Evolutionary conservation across 2,888 invertebrate species (phyloP).

Genomic region (Megalurothrips usitatus): DNA sequence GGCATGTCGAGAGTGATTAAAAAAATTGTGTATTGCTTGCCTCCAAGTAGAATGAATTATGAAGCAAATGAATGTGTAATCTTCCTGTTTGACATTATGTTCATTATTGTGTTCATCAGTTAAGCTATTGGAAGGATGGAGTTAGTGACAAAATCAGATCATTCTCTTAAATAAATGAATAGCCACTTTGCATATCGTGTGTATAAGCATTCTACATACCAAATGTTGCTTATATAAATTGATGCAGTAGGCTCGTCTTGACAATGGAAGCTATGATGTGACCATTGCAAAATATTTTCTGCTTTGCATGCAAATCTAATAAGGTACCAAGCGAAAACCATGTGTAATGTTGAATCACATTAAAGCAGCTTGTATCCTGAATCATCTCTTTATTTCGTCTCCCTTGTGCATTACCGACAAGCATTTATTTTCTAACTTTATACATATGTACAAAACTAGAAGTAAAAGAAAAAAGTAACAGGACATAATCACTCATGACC

Average conservation of each 20-base stretch:
- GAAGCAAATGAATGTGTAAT: neutral
- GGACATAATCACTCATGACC: neutral
- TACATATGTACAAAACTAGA: conserved; percentile 19
- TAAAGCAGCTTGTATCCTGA: conserved; percentile 14
- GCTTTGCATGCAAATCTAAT: conserved; percentile 9
- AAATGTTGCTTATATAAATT: conserved; percentile 4
- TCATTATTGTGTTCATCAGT: too few relatives aligned
- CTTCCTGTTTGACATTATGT: neutral
- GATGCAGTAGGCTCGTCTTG: conserved; percentile 6
- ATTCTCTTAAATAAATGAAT: neutral
- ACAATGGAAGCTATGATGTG: neutral
- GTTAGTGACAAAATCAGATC: neutral
- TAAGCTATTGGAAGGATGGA: neutral
- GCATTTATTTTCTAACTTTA: neutral
- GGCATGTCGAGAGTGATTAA: neutral
- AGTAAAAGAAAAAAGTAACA: neutral
- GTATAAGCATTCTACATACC: conserved; percentile 1
- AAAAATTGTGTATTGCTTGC: neutral
- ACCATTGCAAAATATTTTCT: conserved; percentile 19
- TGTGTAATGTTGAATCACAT: conserved; percentile 14
- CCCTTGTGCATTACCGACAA: neutral
- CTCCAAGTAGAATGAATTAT: conserved; percentile 3
- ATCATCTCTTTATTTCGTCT: neutral
- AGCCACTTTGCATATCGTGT: conserved; percentile 15
- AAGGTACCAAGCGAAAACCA: neutral